Evolutionary conservation across 2,888 invertebrate species (phyloP).

Genomic region (Candidula unifasciata): DNA sequence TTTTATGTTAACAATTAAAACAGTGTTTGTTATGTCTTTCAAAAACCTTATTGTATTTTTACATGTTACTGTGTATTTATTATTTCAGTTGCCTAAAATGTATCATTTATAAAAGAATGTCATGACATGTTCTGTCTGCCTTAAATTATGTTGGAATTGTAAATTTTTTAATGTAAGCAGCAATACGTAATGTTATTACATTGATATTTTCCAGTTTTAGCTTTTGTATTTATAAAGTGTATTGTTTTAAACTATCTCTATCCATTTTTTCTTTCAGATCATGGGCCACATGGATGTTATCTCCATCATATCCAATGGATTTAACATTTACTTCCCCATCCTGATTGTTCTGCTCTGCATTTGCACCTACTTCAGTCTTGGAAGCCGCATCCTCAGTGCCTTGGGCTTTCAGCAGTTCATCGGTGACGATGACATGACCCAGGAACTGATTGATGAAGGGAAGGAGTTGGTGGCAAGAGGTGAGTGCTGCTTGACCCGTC

Average conservation of each 20-base stretch:
- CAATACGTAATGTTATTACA: no score
- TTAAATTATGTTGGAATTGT: no score
- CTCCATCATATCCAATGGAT: conserved; percentile 96
- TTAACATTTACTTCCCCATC: conserved; percentile 99
- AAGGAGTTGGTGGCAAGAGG: conserved; percentile 93
- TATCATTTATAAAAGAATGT: no score
- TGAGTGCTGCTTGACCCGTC: conserved; percentile 70
- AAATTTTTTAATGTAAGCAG: no score
- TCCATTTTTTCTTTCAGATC: conserved; percentile 81
- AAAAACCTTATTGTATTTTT: no score
- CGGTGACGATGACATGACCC: conserved; percentile 94
- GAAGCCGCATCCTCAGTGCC: conserved; percentile 91
- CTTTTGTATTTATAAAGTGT: no score
- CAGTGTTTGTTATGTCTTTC: not conserved
- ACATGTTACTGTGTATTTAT: no score
- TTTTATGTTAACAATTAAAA: not conserved
- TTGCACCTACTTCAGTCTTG: conserved; percentile 95
- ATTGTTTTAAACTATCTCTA: no score
- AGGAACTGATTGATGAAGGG: conserved; percentile 95
- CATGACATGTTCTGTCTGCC: no score
- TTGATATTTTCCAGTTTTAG: no score
- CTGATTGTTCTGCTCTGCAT: conserved; percentile 93
- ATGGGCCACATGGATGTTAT: conserved; percentile 99
- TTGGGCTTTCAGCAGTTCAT: conserved; percentile 94
- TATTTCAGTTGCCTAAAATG: no score